Evolutionary conservation across 2,797 vertebrate species (phyloP), one percentile per base, ranked within the genome.

Genomic region (Cuculus canorus): DNA sequence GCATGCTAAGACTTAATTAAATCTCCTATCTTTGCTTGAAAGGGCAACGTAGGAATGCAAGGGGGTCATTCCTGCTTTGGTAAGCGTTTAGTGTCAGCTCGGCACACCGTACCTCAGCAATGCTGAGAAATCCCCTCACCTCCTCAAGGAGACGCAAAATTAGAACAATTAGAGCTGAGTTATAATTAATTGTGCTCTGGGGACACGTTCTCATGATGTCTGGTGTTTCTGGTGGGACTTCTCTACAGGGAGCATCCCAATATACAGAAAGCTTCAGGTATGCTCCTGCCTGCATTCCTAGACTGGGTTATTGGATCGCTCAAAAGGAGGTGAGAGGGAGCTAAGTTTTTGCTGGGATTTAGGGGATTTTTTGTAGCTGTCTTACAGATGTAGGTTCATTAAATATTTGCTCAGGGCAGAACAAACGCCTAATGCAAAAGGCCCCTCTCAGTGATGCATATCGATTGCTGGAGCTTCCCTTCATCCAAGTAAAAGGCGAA

Each of bases 361-460:
- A 17, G 45, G 81, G 83, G 33, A 60, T 48, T 71, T 91, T 43
- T 94, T 91, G n/a, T 39, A 21, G 41, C 82, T 3, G 3, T 63
- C 48, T 83, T 56, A 66, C 33, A 59, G 79, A 94, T 82, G 72
- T 72, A 82, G 86, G 88, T 91, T 96, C 96, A 95, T 91, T 96
- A 96, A 95, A 91, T 78, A 79, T 93, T 82, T 93, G 95, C 96
- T 95, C 3, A 18, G 66, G 94, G 96, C 87, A 60, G 28, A 86
- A 61, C 69, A 17, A 71, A 91, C 7, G 48, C 35, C 28, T 64
- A 13, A 66, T 35, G 65, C 21, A 59, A 64, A 90, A 86, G 56
- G 71, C 83, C 37, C 37, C 11, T 0, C 48, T 83, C 17, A 8
- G 63, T 9, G 5, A 61, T 79, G 78, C 24, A 32, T 45, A 87